Conservation (phyloP, 2,888 invertebrate species). For the Osmoderma eremita region DNA sequence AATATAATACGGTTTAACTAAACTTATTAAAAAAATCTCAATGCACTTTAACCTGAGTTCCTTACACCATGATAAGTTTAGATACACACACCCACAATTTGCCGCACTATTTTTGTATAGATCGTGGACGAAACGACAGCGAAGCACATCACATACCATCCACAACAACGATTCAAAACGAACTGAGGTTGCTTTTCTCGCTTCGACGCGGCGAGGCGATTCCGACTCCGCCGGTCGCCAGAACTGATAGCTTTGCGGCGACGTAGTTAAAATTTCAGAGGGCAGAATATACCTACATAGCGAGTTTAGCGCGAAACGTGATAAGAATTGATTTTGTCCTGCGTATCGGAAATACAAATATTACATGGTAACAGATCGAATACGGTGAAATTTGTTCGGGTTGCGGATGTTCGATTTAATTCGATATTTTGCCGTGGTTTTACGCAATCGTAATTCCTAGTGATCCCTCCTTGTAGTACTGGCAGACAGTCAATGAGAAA, state of each 20-base stretch:
- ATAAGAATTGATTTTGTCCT: slow-evolving; percentile 28
- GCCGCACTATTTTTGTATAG: slow-evolving; percentile 16
- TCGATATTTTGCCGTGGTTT: not conserved
- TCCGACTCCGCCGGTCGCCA: not conserved
- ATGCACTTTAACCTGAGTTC: too few relatives aligned
- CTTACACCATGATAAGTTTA: too few relatives aligned
- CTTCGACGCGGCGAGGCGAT: not conserved
- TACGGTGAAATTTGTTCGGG: not conserved
- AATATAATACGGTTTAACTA: too few relatives aligned
- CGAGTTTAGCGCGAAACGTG: slow-evolving; percentile 21
- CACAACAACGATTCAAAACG: slow-evolving; percentile 4
- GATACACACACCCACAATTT: too few relatives aligned
- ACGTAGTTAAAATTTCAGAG: slow-evolving; percentile 30
- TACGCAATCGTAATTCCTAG: not conserved
- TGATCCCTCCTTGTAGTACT: too few relatives aligned
- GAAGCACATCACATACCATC: not conserved
- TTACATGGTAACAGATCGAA: not conserved
- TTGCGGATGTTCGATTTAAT: not conserved
- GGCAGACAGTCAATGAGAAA: too few relatives aligned
- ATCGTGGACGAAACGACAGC: not conserved
- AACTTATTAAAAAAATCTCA: too few relatives aligned
- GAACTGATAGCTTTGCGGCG: slow-evolving; percentile 21
- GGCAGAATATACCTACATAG: slow-evolving; percentile 1
- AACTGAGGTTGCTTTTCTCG: slow-evolving; percentile 31
- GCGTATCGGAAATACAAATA: not conserved